Base-by-base conservation (phyloP, 2,113 vertebrate genomes). In the Aleadryas rufinucha region DNA sequence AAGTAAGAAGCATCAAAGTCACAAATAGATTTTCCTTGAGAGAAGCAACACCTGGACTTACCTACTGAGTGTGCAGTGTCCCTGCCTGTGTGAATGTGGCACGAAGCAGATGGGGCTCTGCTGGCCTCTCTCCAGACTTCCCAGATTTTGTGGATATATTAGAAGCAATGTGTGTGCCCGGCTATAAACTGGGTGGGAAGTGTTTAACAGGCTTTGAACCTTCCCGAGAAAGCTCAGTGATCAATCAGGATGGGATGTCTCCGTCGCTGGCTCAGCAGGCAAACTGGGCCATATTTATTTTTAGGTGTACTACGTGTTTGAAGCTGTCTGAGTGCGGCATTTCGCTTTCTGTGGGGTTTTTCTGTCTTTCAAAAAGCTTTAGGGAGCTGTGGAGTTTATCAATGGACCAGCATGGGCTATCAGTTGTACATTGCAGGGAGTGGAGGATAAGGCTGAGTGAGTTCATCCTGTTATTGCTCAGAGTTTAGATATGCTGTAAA, bases 71-170 rank as follows among this genome's bases (percentile, higher is more conserved):
- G 1, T 64, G 89, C 80, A 74, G 39, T 22, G 70, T 52, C 84
- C 56, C 87, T 86, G 84, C 71, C 79, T 0, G 0, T 22, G 85
- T 28, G 93, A 82, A 28, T 7, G 35, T 24, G 81, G 96, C 87
- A 89, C 4, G 3, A 19, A 95, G 93, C 98, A 97, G 97, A 96
- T 96, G 91, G 97, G 97, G 47, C 89, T 57, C 52, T 64, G 64
- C 93, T 92, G 97, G 95, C 95, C 79, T 57, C 75, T 82, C 60
- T 65, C 92, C 90, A 94, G 30, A 9, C 37, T 44, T 63, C 33
- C 87, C 97, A 93, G 94, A 28, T 95, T 97, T 93, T 89, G 82
- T 89, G 92, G 93, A 53, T 90, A 17, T 85, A 69, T 77, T 6
- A 10, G 76, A 15, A 30, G 60, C 85, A 82, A 8, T 4, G 69